Evolutionary conservation across 2,888 invertebrate species (phyloP), one percentile per base, ranked within the genome.

Genomic region (Bugula neritina): DNA sequence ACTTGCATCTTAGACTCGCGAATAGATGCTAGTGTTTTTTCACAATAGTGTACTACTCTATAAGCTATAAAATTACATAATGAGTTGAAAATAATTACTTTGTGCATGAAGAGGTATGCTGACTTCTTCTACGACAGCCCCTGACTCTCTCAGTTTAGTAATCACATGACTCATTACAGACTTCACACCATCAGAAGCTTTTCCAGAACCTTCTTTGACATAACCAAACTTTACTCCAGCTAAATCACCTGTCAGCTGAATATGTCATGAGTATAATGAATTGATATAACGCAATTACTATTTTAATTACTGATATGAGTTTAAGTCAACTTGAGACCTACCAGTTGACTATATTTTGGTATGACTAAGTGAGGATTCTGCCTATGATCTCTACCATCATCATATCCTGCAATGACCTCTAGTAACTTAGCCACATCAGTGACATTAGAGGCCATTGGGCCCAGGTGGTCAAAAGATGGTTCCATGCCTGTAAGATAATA

Each of bases 391-490:
- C 74, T 71, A 1, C 77, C 78, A 21, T 74, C 78, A 72, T 81
- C 80, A 72, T 75, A 77, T 2, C 80, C 81, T 70, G 80, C 80
- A n/a, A 81, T 55, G 70, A 81, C 82, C 78, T 81, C 80, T 27
- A 83, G 74, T 23, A 82, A 69, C 3, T 79, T 74, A 1, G 83
- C 82, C 71, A 79, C 79, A 72, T 83, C 82, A 0, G 72, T 70
- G 2, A 81, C 82, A 25, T 77, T 83, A 3, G 75, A 75, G 10
- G 82, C 78, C 79, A 83, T 81, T 29, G 83, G 81, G 57, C 82
- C 82, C 0, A 77, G 71, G 72, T 81, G 80, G 72, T 83, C 82
- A 1, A 81, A 23, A 1, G 78, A 76, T 17, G 74, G 74, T 35
- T 80, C 79, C n/a, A n/a, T n/a, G n/a, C n/a, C n/a, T 29, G 80